Base-by-base conservation (phyloP, 2,797 vertebrate genomes). In the Orientallactaga sibirica region DNA sequence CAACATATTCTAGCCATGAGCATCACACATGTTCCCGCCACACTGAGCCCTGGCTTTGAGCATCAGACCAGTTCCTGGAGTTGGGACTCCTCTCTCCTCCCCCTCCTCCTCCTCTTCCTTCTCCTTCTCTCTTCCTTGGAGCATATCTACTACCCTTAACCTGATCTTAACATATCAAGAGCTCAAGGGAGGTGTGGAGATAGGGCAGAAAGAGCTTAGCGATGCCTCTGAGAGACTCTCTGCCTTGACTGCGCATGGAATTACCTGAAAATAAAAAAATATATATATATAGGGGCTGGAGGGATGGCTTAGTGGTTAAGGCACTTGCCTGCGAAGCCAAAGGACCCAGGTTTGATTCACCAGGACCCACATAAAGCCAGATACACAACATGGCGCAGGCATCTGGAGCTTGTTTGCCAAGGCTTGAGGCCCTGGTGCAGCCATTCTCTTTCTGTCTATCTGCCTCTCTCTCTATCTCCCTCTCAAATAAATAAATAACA, bases 81-180 rank as follows among this genome's bases (percentile, higher is more conserved):
- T 82, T 48, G 19, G 37, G 14, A 37, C 10, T 7, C 67, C 52
- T 7, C 20, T 37, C 64, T 20, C 0, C 29, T 75, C 67, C 29
- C 19, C 61, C 29, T 29, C 61, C 20, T 19, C 20, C 61, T 62
- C 7, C 20, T 19, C 20, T 19, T 62, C 61, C 20, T 19, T 62
- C 7, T 62, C 61, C 68, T 27, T 0, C 7, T 78, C 1, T 82
- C 73, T 75, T 37, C n/a, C 33, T 68, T 25, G 66, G 73, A 91
- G 3, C 2, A 83, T 88, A 87, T 76, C 29, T 87, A 88, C 74
- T 52, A 74, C 81, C 55, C 27, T 90, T 41, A 33, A 29, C n/a
- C 8, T 94, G 25, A 67, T 24, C 67, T 80, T 82, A 48, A 64
- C 48, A 61, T 88, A 75, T 22, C 61, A 92, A 85, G 29, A 88